Percentiles rank a stretch among this genome's conserved stretches.
These are phyloP conservation scores for Turritopsis rubra DNA, from an alignment of 30 jellyfish, hydroid and myxozoan species.

Conservation along the genomic window DNA sequence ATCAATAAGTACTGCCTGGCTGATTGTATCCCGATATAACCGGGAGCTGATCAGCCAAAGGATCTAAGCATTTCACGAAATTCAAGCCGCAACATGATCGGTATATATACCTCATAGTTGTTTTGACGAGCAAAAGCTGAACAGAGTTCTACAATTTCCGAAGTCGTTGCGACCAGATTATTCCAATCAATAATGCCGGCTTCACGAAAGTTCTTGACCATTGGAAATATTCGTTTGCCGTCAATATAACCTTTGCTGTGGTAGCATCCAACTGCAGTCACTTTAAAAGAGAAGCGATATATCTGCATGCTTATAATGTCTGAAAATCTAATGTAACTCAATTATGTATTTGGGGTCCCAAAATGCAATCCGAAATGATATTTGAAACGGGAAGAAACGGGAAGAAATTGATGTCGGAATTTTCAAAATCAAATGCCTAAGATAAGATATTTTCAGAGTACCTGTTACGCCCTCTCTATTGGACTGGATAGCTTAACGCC, in stretches of 20 bases:
- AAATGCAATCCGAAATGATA: too few relatives aligned
- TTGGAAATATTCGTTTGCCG: constrained; percentile 60
- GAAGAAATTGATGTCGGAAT: too few relatives aligned
- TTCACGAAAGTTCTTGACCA: constrained; percentile 29
- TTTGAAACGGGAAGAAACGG: too few relatives aligned
- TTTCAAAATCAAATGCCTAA: too few relatives aligned
- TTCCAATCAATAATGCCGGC: constrained; percentile 39
- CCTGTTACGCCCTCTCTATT: too few relatives aligned
- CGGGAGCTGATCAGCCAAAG: too few relatives aligned
- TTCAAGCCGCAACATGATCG: neutral
- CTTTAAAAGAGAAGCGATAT: neutral
- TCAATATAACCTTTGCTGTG: constrained; percentile 38
- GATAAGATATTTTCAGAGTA: too few relatives aligned
- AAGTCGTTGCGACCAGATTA: neutral
- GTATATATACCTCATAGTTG: neutral
- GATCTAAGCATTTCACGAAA: neutral
- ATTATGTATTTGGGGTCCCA: too few relatives aligned
- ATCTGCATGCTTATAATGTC: neutral
- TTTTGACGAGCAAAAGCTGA: constrained; percentile 21
- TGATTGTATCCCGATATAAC: too few relatives aligned
- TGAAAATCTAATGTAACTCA: too few relatives aligned
- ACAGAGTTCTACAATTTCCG: neutral
- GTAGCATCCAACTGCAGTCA: constrained; percentile 52
- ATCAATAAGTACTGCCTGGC: too few relatives aligned
- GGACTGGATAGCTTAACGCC: too few relatives aligned